Base-by-base conservation (phyloP, 2,113 vertebrate species). In the Corythornis vintsioides region DNA sequence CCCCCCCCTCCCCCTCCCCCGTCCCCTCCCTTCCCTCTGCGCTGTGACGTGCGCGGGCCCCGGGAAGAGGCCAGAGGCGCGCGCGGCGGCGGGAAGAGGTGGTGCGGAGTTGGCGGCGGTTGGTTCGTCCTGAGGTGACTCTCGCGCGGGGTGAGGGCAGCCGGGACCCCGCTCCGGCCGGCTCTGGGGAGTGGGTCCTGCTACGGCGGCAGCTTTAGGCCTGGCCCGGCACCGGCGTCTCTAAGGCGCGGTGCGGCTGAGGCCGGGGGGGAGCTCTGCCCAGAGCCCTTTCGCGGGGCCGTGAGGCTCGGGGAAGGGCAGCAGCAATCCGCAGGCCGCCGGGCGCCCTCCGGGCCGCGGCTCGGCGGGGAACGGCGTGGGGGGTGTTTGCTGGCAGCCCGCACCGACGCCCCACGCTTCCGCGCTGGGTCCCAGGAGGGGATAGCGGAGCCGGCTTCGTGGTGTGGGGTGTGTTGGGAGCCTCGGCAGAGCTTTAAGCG, bases 391-490 rank as follows among this genome's bases (percentile, higher is more conserved):
- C 63, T 21, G 50, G 1, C 8, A 11, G 33, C 21, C 9, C 20
- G 24, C n/a, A 6, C 19, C 28, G 1, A 11, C 8, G 38, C 10
- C 0, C 8, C 9, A 4, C 59, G 7, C 55, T 67, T 67, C 40
- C 11, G 55, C 28, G 28, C 21, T 19, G 7, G 45, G 48, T 87
- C 9, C 5, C 18, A 7, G 59, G 59, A 43, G 10, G 59, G 78
- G 47, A 19, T 64, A 19, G 24, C 16, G 55, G 59, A 13, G 50
- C 35, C 56, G 69, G 4, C 22, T 38, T 22, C 2, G 3, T 3
- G 67, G 50, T 11, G 26, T 15, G 1, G 22, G 25, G 25, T 16
- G 83, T 16, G 80, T 83, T 40, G 8, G 26, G 86, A 38, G 74
- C 50, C 70, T 28, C 21, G 59, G 88, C 69, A 8, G 81, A 2